Percentiles rank a stretch among this genome's conserved stretches.
Conservation (phyloP, 2,797 vertebrate species). For the Cossypha niveicapilla region DNA sequence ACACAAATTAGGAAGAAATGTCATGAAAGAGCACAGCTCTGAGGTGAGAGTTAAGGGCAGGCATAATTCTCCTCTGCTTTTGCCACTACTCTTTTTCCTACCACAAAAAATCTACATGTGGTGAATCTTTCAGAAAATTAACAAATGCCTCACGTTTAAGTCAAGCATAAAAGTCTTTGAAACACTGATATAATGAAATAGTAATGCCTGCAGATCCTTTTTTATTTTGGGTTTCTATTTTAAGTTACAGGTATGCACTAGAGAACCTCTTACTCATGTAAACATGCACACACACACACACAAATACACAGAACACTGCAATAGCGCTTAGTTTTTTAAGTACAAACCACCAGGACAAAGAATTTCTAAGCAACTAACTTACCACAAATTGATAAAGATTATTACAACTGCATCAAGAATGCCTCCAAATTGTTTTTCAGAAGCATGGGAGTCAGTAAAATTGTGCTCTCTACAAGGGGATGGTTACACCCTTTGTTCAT, state of each 20-base stretch:
- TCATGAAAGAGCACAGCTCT: neutral
- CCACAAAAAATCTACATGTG: neutral
- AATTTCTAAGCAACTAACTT: neutral
- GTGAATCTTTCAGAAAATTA: neutral
- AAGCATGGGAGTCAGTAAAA: neutral
- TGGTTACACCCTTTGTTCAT: neutral
- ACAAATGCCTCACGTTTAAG: neutral
- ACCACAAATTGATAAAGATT: neutral
- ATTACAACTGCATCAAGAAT: neutral
- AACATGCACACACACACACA: rapidly evolving
- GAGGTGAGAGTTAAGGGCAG: neutral
- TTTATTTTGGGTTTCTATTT: neutral
- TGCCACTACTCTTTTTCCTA: neutral
- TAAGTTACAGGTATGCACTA: neutral
- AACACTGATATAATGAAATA: neutral
- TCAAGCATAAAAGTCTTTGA: neutral
- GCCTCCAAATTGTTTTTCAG: neutral
- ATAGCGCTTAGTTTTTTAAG: rapidly evolving
- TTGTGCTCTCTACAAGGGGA: neutral
- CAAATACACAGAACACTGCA: neutral
- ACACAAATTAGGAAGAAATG: neutral
- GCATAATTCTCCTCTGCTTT: neutral
- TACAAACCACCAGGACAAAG: neutral
- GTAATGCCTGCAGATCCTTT: neutral
- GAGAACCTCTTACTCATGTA: neutral